Base-by-base conservation (phyloP, 2,113 vertebrate genomes). In the Chitala chitala region DNA sequence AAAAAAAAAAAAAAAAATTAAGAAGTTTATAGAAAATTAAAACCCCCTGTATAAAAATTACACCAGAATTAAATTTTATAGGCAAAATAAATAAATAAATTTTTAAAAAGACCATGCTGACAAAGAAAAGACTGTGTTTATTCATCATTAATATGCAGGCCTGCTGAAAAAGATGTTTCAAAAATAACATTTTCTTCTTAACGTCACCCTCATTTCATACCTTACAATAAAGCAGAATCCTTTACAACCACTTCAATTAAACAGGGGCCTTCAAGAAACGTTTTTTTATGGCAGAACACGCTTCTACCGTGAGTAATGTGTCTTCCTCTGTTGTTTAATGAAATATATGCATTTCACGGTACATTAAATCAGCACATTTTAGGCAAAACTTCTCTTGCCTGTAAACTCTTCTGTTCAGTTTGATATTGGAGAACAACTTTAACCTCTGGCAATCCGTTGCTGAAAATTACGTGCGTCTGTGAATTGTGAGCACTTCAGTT, bases 361-460 rank as follows among this genome's bases (percentile, higher is more conserved):
- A 64, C 72, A 64, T 73, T 51, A 51, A 20, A 73, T 73, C 44
- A 51, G 58, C 56, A 51, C 40, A 64, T 73, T 73, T 73, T 64
- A 50, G 12, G 44, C 20, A 48, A 61, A 59, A 61, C 38, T 33
- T 55, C 50, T 24, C n/a, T 48, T 48, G 71, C 26, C 55, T n/a
- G 55, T 29, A 26, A 51, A 51, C 26, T 46, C 13, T 33, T 31
- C 31, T 73, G 29, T 61, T 50, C 31, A 51, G 42, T 73, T 73
- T 51, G 13, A 17, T 50, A 50, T 29, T 5, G 20, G 2, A 2
- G 44, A 26, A 38, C 24, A 53, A 64, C 56, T 20, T n/a, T n/a
- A 29, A 63, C 72, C 56, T 48, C 72, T 53, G 44, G 56, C 55
- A 46, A 17, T 3, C 66, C 2, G 26, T 20, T 2, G 5, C 26